Evolutionary conservation across 2,797 vertebrate species (phyloP).

Genomic region (Botia kubotai): DNA sequence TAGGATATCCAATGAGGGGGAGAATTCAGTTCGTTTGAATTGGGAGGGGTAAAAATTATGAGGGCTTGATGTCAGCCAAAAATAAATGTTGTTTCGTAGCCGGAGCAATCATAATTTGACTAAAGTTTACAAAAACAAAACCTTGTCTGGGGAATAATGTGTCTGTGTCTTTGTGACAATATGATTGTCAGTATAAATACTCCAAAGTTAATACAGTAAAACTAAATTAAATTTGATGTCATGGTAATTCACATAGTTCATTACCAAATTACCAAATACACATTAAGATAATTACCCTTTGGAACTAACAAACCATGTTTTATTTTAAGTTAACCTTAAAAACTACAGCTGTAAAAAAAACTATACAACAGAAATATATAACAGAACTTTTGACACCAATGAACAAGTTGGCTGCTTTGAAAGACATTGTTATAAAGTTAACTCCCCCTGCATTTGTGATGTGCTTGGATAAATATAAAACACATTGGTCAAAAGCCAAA

Average conservation of each 20-base stretch:
- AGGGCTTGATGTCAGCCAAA: not conserved
- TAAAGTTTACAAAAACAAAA: not conserved
- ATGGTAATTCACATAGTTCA: too few relatives aligned
- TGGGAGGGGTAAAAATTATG: not conserved
- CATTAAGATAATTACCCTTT: not conserved
- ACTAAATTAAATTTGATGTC: too few relatives aligned
- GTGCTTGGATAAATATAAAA: conserved; percentile 23
- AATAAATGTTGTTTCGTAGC: not conserved
- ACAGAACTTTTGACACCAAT: conserved; percentile 9
- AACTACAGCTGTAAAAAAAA: not conserved
- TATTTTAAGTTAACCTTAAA: conserved; percentile 17
- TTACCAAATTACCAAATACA: too few relatives aligned
- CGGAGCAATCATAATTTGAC: too few relatives aligned
- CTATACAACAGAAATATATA: not conserved
- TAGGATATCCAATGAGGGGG: not conserved
- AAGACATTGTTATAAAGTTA: conserved; percentile 22
- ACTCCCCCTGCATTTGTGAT: conserved; percentile 15
- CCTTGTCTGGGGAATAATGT: too few relatives aligned
- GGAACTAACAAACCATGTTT: not conserved
- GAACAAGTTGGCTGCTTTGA: conserved; percentile 13
- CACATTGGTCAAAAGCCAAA: conserved; percentile 46
- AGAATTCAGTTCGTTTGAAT: not conserved
- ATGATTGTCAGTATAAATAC: not conserved
- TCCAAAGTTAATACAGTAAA: too few relatives aligned
- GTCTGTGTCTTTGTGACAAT: too few relatives aligned